A percentile compares a stretch with the other conserved stretches of the same genome.
These are phyloP conservation scores for Caenorhabditis remanei DNA, from an alignment of 1,140 invertebrate genomes.

Conservation along the genomic window DNA sequence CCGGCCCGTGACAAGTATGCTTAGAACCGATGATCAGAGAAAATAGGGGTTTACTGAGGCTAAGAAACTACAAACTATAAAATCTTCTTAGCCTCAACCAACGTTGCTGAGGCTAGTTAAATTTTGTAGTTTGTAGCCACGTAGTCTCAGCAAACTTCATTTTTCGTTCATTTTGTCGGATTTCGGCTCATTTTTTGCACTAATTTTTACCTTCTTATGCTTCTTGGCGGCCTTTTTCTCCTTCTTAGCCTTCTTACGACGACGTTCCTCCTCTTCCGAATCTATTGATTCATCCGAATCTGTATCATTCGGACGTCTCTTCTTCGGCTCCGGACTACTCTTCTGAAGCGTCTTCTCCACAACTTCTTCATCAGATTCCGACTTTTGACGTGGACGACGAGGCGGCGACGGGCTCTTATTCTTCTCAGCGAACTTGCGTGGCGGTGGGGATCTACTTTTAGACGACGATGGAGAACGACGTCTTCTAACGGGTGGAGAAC, in stretches of 20 bases:
- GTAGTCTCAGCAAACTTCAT: no score
- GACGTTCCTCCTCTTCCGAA: slow-evolving; percentile 9
- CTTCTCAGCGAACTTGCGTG: background rate
- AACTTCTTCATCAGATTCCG: background rate
- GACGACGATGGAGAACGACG: background rate
- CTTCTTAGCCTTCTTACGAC: slow-evolving; percentile 58
- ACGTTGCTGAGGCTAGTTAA: no score
- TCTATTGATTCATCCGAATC: slow-evolving; percentile 4
- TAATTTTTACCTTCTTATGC: slow-evolving; percentile 48
- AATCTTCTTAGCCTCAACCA: no score
- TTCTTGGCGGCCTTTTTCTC: slow-evolving; percentile 49
- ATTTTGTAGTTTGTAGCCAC: no score
- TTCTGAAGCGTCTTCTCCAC: background rate
- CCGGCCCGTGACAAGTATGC: no score
- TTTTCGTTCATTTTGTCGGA: no score
- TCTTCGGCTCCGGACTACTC: background rate
- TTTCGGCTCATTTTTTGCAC: background rate
- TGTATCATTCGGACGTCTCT: slow-evolving; percentile 28
- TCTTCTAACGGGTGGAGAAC: background rate
- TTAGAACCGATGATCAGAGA: no score
- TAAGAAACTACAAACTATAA: no score
- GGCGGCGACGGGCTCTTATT: background rate
- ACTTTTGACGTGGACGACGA: slow-evolving; percentile 3
- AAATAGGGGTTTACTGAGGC: background rate
- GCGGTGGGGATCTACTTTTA: background rate